Evolutionary conservation across 2,797 vertebrate genomes (phyloP).

Genomic region (Calcarius lapponicus): DNA sequence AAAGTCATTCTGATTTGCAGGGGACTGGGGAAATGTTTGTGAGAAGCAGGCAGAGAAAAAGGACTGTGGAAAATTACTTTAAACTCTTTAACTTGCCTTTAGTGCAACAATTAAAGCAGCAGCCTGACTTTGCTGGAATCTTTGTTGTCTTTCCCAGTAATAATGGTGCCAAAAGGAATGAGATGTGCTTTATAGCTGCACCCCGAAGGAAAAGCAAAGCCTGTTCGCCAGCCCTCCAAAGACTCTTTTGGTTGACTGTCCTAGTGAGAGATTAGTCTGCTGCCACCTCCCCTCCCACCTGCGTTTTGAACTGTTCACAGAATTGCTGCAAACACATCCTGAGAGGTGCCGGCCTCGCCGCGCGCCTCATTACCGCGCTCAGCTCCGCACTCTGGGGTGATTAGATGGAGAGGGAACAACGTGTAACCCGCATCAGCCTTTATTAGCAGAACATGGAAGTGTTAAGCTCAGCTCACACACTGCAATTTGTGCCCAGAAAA

Average conservation of each 20-base stretch:
- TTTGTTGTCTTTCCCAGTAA: background rate
- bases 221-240: background rate
- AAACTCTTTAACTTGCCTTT: background rate
- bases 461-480: background rate
- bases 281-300: background rate
- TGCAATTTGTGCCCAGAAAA: background rate
- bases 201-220: background rate
- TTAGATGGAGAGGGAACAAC: background rate
- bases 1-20: background rate
- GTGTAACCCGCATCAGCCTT: background rate
- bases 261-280: background rate
- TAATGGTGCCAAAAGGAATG: background rate
- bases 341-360: background rate
- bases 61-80: background rate
- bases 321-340: background rate
- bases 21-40: background rate
- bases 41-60: background rate
- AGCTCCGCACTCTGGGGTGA: background rate
- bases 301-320: background rate
- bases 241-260: background rate
- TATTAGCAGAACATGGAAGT: background rate
- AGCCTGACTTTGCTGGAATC: background rate
- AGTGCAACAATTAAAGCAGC: background rate
- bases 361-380: background rate
- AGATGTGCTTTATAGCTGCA: background rate